A percentile compares a stretch with the other conserved stretches of the same genome.
These are phyloP conservation scores for Castor canadensis DNA, from an alignment of 2,113 vertebrate genomes.

Conservation along the genomic window DNA sequence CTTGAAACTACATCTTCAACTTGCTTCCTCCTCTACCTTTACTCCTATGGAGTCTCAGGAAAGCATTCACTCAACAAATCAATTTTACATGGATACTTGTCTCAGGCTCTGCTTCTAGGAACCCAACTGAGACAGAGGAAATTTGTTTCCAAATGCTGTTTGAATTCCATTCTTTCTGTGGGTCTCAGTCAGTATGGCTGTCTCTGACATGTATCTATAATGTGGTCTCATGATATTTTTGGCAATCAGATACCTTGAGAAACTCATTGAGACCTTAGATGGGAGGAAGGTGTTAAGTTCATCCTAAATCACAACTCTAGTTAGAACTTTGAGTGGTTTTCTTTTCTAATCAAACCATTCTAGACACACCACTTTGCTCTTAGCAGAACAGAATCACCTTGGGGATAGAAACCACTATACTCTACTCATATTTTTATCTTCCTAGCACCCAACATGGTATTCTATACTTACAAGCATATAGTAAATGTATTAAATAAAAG, in stretches of 20 bases:
- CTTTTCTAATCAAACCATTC: neutral
- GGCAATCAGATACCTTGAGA: neutral
- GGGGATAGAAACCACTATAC: neutral
- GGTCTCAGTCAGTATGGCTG: neutral
- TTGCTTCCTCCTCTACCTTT: neutral
- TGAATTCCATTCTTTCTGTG: constrained; percentile 38
- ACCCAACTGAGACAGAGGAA: neutral
- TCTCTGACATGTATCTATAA: neutral
- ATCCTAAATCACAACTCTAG: neutral
- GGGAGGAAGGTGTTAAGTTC: neutral
- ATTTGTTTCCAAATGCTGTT: constrained; percentile 20
- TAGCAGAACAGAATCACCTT: neutral
- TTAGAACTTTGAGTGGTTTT: neutral
- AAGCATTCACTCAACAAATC: neutral
- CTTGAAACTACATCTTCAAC: neutral
- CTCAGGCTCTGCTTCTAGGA: too few relatives aligned
- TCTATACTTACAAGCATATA: neutral
- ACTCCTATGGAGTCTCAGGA: neutral
- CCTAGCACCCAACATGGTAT: neutral
- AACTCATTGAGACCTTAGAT: neutral
- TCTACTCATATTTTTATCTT: neutral
- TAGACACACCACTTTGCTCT: neutral
- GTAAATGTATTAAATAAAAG: neutral
- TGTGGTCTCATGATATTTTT: neutral
- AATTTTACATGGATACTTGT: neutral